Percentiles rank a stretch among this genome's conserved stretches.
phyloP scores from a whole-genome alignment of 1,140 invertebrate genomes.

The Eupeodes corollae region DNA sequence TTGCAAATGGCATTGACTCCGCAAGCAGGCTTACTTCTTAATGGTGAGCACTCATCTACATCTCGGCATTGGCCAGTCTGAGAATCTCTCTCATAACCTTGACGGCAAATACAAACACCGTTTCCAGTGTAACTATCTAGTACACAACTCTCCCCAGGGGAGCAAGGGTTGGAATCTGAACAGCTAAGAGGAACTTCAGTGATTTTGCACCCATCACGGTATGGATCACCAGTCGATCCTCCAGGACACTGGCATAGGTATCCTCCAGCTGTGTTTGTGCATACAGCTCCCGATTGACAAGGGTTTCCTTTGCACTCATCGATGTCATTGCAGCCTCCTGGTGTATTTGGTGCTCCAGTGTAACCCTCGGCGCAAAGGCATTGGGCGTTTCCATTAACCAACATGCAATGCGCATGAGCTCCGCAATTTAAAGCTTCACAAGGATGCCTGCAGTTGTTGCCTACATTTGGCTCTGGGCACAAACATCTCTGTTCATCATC shows the following conservation, averaged over 20 bases:
- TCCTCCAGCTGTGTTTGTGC: conserved; percentile 74
- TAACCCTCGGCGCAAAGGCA: conserved; percentile 72
- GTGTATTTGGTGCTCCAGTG: conserved; percentile 52
- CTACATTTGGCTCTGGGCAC: conserved; percentile 81
- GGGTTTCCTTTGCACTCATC: conserved; percentile 69
- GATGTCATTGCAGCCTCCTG: conserved; percentile 72
- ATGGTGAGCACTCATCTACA: conserved; percentile 74
- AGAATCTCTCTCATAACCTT: conserved; percentile 65
- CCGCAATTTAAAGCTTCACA: conserved; percentile 77
- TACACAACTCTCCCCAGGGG: conserved; percentile 72
- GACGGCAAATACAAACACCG: conserved; percentile 76
- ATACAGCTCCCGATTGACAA: conserved; percentile 71
- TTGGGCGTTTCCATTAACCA: conserved; percentile 68
- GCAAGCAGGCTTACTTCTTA: conserved; percentile 60
- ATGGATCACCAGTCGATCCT: conserved; percentile 58
- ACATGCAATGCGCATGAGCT: conserved; percentile 78
- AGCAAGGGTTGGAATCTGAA: conserved; percentile 62
- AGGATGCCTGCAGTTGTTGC: conserved; percentile 84
- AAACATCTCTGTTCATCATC: conserved; percentile 63
- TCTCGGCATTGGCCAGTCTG: conserved; percentile 68
- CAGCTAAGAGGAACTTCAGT: conserved; percentile 53
- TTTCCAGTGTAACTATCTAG: conserved; percentile 56
- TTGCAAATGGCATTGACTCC: conserved; percentile 81
- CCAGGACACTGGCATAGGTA: conserved; percentile 81
- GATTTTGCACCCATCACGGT: conserved; percentile 56